These are phyloP conservation scores for Macroteleia sp. DNA, from an alignment of 2,888 invertebrate species.

Conservation along the genomic window DNA sequence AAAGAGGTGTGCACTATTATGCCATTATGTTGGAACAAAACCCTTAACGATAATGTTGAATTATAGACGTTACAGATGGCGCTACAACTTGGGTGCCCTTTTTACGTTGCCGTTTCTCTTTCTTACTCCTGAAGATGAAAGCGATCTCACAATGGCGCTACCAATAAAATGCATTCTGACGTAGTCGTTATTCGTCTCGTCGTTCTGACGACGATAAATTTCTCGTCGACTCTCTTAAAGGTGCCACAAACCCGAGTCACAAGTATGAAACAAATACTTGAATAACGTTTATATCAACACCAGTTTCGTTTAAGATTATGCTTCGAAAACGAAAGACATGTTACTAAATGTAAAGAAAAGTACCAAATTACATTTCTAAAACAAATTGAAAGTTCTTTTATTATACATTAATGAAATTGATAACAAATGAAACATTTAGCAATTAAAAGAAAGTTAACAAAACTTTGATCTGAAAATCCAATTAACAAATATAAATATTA, in stretches of 20 bases:
- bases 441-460: too few species aligned
- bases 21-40: slow-evolving; percentile 33
- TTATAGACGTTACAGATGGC: slow-evolving; percentile 58
- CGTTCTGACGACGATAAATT: slow-evolving; percentile 63
- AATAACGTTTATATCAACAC: slow-evolving; percentile 4
- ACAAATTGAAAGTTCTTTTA: too few species aligned
- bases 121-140: slow-evolving; percentile 27
- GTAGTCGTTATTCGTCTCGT: slow-evolving; percentile 53
- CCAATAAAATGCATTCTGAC: slow-evolving; percentile 60
- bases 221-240: slow-evolving; percentile 40
- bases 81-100: slow-evolving; percentile 38
- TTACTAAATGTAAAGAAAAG: too few species aligned
- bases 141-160: slow-evolving; percentile 41
- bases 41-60: slow-evolving; percentile 56
- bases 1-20: slow-evolving; percentile 29
- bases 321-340: too few species aligned
- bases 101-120: slow-evolving; percentile 40
- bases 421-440: too few species aligned
- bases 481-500: too few species aligned
- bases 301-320: too few species aligned
- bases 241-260: slow-evolving; percentile 35
- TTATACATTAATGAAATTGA: too few species aligned
- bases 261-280: slow-evolving; percentile 33
- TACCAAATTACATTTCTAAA: too few species aligned
- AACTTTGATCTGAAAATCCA: too few species aligned